phyloP scores from a whole-genome alignment of 2,113 vertebrate genomes.

The Harpagus bidentatus region DNA sequence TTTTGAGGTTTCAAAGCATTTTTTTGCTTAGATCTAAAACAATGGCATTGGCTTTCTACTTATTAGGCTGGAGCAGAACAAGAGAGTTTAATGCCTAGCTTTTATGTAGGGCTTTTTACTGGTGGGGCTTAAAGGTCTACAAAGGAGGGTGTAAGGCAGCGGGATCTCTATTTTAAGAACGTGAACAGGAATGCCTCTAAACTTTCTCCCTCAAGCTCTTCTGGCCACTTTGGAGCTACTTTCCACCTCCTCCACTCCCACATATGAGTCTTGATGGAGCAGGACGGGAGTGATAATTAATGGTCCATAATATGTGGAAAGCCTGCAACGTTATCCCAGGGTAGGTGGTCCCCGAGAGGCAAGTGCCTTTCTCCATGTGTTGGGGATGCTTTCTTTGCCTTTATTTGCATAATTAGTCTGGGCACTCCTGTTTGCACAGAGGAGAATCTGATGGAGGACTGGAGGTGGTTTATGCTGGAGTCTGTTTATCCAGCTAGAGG shows the following conservation, averaged over 20 bases:
- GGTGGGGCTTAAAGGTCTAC: neutral
- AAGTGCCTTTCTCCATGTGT: neutral
- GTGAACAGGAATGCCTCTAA: neutral
- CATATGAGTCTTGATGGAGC: neutral
- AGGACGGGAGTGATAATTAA: neutral
- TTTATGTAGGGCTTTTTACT: neutral
- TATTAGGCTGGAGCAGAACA: neutral
- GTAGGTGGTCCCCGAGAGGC: neutral
- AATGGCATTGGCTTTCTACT: neutral
- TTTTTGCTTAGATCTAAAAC: neutral
- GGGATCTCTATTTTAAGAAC: neutral
- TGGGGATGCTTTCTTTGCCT: neutral
- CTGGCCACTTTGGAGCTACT: neutral
- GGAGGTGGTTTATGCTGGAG: neutral
- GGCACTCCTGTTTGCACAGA: neutral
- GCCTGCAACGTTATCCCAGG: neutral
- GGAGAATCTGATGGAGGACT: neutral
- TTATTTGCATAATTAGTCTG: neutral
- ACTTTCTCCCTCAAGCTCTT: neutral
- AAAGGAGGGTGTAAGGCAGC: neutral
- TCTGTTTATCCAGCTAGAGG: conserved; percentile 1
- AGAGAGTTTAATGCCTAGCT: neutral
- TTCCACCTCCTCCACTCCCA: neutral
- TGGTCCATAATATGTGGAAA: neutral
- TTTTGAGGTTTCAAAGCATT: conserved; percentile 43